These are phyloP conservation scores for Diadromus collaris DNA, from an alignment of 2,888 invertebrate genomes.

Conservation along the genomic window DNA sequence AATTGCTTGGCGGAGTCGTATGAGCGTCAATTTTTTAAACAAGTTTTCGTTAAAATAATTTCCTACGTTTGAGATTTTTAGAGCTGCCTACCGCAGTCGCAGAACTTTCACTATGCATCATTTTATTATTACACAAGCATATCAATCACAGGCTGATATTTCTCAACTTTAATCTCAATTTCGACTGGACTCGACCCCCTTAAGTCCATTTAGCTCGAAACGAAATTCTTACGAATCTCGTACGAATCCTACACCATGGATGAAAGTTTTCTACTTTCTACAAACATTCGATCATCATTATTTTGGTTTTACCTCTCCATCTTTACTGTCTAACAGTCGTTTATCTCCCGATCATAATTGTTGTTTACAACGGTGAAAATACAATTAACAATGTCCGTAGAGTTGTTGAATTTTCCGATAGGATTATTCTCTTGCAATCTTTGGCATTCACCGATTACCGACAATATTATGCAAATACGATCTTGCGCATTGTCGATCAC, in stretches of 20 bases:
- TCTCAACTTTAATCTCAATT: not conserved
- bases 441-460: conserved; percentile 37
- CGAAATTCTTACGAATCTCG: not conserved
- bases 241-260: not conserved
- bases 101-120: not conserved
- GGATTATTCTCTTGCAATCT: conserved; percentile 2
- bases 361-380: not conserved
- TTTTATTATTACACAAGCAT: not conserved
- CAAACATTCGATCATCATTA: not conserved
- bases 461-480: conserved; percentile 52
- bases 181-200: conserved; percentile 1
- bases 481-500: conserved; percentile 62
- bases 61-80: not conserved
- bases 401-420: conserved; percentile 24
- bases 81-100: not conserved
- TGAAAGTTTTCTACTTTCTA: not conserved
- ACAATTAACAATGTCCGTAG: not conserved
- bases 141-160: not conserved
- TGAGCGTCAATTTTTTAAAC: not conserved
- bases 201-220: not conserved
- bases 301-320: conserved; percentile 1
- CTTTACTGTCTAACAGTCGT: not conserved
- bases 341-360: not conserved
- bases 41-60: not conserved
- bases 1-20: not conserved